phyloP scores from a whole-genome alignment of 2,113 vertebrate species.

The Acrocephalus kingi region DNA sequence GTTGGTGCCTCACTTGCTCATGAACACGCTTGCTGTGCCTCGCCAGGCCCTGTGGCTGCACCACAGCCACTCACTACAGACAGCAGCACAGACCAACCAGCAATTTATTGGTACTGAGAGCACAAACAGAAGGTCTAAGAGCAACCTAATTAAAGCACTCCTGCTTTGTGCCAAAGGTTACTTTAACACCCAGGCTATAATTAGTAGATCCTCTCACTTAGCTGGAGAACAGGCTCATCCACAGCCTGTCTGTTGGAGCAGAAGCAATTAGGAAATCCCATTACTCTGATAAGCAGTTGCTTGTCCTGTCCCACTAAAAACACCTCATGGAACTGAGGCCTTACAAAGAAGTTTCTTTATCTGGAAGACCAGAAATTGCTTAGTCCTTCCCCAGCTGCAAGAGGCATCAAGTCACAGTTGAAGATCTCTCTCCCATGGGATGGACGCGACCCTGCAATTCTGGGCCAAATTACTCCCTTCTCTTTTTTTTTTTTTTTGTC shows the following conservation, averaged over 20 bases:
- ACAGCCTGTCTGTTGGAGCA: neutral
- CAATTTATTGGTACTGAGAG: neutral
- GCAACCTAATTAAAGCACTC: neutral
- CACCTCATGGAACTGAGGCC: neutral
- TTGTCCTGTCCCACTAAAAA: neutral
- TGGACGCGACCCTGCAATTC: rapidly evolving
- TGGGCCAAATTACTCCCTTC: neutral
- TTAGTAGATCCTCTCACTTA: neutral
- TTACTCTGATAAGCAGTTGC: neutral
- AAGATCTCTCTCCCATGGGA: neutral
- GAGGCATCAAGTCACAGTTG: neutral
- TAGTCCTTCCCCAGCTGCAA: neutral
- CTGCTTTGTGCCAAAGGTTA: neutral
- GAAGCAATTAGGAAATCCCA: neutral
- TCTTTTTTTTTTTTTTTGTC: neutral
- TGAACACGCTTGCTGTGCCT: rapidly evolving
- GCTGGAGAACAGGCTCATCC: neutral
- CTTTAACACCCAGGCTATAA: neutral
- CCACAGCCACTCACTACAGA: neutral
- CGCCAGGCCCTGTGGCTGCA: neutral
- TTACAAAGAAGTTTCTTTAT: neutral
- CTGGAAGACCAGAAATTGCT: neutral
- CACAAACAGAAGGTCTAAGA: neutral
- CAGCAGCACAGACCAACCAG: neutral
- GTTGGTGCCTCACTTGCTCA: neutral